Conservation (phyloP, 2,888 invertebrate genomes). For the Trypoxylon attenuatum region DNA sequence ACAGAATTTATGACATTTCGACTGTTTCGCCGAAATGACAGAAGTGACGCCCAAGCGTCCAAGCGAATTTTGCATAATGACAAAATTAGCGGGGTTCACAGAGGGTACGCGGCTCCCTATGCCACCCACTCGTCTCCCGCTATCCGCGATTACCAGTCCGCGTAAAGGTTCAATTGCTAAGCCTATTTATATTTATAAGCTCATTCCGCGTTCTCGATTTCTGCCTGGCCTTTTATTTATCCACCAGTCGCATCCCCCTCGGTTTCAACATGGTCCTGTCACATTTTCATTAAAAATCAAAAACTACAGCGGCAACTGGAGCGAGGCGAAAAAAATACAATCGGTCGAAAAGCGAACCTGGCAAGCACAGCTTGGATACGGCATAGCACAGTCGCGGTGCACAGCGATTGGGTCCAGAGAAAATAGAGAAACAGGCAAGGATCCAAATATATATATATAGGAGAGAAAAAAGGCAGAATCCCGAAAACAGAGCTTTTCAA, state of each 20-base stretch:
- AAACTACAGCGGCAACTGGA: background rate
- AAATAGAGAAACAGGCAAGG: too few species aligned
- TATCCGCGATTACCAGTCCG: slow-evolving; percentile 5
- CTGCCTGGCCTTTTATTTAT: slow-evolving; percentile 4
- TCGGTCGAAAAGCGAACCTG: background rate
- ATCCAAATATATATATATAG: background rate
- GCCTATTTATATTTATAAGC: slow-evolving; percentile 39
- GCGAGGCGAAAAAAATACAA: background rate
- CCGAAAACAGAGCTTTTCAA: slow-evolving; percentile 7
- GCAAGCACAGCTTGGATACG: background rate
- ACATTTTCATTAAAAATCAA: slow-evolving; percentile 35
- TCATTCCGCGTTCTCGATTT: slow-evolving; percentile 21
- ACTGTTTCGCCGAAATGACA: background rate
- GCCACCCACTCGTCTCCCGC: background rate
- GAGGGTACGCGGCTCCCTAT: background rate
- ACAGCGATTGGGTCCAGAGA: too few species aligned
- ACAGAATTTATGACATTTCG: background rate
- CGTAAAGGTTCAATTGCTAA: slow-evolving; percentile 7
- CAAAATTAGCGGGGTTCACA: slow-evolving; percentile 26
- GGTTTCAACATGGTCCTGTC: slow-evolving; percentile 37
- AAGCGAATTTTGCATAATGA: slow-evolving; percentile 12
- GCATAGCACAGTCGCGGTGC: background rate
- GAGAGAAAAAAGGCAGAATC: background rate
- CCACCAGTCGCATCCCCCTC: slow-evolving; percentile 5
- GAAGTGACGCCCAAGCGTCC: slow-evolving; percentile 1